Percentiles rank a stretch among this genome's conserved stretches.
Evolutionary conservation across 1,140 invertebrate genomes (phyloP).

Genomic region (Drosophila yakuba): DNA sequence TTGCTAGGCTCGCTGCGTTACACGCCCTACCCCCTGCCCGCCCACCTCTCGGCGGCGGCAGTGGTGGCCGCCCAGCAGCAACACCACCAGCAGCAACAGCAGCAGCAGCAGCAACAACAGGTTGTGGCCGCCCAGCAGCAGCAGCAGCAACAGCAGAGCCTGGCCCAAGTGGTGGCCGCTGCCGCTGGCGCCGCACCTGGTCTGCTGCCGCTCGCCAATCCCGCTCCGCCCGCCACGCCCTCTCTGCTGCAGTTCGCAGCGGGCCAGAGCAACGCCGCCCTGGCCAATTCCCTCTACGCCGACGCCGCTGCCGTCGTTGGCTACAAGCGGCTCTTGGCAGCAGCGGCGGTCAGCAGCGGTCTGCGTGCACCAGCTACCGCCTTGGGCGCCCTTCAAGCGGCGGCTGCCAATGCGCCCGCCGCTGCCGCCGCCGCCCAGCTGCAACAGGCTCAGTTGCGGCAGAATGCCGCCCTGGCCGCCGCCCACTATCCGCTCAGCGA

Average conservation of each 20-base stretch:
- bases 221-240: slow-evolving; percentile 43
- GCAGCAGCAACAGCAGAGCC: slow-evolving; percentile 74
- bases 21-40: slow-evolving; percentile 87
- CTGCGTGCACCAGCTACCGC: slow-evolving; percentile 60
- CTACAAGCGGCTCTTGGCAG: slow-evolving; percentile 81
- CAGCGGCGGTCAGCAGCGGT: slow-evolving; percentile 72
- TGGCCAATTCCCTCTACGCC: slow-evolving; percentile 73
- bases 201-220: slow-evolving; percentile 51
- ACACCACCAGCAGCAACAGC: slow-evolving; percentile 40
- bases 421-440: slow-evolving; percentile 67
- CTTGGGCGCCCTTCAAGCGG: slow-evolving; percentile 67
- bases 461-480: slow-evolving; percentile 85
- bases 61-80: slow-evolving; percentile 81
- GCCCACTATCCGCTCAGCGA: slow-evolving; percentile 88
- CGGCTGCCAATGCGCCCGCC: slow-evolving; percentile 66
- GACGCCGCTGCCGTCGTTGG: slow-evolving; percentile 80
- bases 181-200: slow-evolving; percentile 79
- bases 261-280: slow-evolving; percentile 62
- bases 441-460: slow-evolving; percentile 66
- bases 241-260: slow-evolving; percentile 80
- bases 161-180: slow-evolving; percentile 82
- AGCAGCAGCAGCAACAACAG: slow-evolving; percentile 66
- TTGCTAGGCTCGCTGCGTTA: slow-evolving; percentile 84
- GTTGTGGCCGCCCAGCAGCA: slow-evolving; percentile 75
- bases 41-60: slow-evolving; percentile 85